These are phyloP conservation scores for Potamarius usumacintae DNA, from an alignment of 2,113 vertebrate genomes.

Conservation along the genomic window DNA sequence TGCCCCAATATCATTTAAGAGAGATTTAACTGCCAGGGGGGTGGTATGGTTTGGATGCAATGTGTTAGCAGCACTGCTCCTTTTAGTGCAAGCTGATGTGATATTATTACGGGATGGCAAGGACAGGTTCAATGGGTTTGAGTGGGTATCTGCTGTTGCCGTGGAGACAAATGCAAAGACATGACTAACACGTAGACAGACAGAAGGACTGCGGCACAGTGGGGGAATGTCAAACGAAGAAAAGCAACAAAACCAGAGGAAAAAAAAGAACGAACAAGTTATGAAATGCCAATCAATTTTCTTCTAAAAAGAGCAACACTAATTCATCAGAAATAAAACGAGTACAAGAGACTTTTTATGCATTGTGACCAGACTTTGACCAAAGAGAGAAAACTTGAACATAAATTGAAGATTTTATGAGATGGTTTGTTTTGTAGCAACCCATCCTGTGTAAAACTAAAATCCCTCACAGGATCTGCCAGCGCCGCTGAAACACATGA, in stretches of 20 bases:
- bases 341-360: background rate
- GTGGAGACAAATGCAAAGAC: conserved; percentile 32
- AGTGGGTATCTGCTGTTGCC: conserved; percentile 52
- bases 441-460: background rate
- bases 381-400: background rate
- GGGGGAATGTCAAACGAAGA: background rate
- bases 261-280: background rate
- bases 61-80: too few relatives aligned
- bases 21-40: too few relatives aligned
- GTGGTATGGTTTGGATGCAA: too few relatives aligned
- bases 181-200: conserved; percentile 41
- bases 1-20: too few relatives aligned
- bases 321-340: background rate
- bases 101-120: conserved; percentile 46
- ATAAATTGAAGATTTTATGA: too few relatives aligned
- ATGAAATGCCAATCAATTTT: background rate
- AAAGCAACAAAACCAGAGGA: background rate
- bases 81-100: conserved; percentile 36
- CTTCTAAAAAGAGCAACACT: background rate
- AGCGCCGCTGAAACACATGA: background rate
- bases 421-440: background rate
- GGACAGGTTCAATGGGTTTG: conserved; percentile 46
- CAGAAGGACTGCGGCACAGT: conserved; percentile 31
- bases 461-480: too few relatives aligned
- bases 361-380: background rate